phyloP scores from a whole-genome alignment of 1,140 invertebrate species.

The Theocolax elegans region DNA sequence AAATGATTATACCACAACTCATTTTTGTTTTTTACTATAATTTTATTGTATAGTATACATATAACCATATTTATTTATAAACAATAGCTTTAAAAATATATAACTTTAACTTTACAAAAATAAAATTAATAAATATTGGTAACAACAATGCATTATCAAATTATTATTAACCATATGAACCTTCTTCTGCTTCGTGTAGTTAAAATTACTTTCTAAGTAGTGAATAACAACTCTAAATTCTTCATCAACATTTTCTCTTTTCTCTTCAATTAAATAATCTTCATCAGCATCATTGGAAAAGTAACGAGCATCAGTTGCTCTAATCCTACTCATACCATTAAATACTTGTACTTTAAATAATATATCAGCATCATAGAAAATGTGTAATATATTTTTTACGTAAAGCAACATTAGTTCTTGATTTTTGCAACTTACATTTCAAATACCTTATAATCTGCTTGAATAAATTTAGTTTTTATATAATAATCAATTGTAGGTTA shows the following conservation, averaged over 20 bases:
- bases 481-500: slow-evolving; percentile 83
- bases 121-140: slow-evolving; percentile 1
- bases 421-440: slow-evolving; percentile 68
- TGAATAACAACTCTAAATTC: slow-evolving; percentile 58
- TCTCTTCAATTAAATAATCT: slow-evolving; percentile 58
- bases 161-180: slow-evolving; percentile 60
- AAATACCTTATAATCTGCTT: slow-evolving; percentile 83
- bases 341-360: slow-evolving; percentile 82
- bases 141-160: background rate
- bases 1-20: background rate
- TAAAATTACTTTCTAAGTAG: slow-evolving; percentile 86
- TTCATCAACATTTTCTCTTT: too few relatives aligned
- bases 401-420: too few relatives aligned
- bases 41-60: too few relatives aligned
- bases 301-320: slow-evolving; percentile 50
- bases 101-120: slow-evolving; percentile 31
- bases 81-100: too few relatives aligned
- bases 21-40: slow-evolving; percentile 22
- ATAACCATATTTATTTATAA: too few relatives aligned
- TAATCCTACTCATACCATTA: slow-evolving; percentile 79
- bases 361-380: slow-evolving; percentile 85
- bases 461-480: slow-evolving; percentile 82
- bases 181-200: slow-evolving; percentile 85
- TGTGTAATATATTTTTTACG: slow-evolving; percentile 73
- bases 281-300: slow-evolving; percentile 55